phyloP scores from a whole-genome alignment of 2,797 vertebrate species.

The Spondyliosoma cantharus region DNA sequence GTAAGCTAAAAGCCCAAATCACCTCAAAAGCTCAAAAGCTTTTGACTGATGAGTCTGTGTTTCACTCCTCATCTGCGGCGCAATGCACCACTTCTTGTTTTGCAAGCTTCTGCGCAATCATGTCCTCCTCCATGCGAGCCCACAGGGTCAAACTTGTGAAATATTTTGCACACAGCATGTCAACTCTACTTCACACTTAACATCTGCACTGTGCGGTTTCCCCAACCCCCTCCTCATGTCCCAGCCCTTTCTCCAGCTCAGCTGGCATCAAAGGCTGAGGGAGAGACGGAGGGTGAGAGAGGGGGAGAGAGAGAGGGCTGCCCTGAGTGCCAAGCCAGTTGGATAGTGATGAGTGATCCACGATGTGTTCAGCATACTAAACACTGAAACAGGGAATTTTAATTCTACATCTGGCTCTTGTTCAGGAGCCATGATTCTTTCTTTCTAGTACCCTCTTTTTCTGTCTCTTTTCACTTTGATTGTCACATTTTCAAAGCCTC shows the following conservation, averaged over 20 bases:
- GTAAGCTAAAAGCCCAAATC: constrained; percentile 58
- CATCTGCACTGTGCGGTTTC: constrained; percentile 67
- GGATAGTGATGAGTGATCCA: constrained; percentile 78
- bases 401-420: constrained; percentile 72
- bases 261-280: constrained; percentile 74
- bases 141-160: constrained; percentile 49
- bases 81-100: constrained; percentile 49
- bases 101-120: constrained; percentile 29
- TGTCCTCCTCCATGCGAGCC: constrained; percentile 34
- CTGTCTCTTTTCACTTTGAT: constrained; percentile 4
- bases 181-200: constrained; percentile 64
- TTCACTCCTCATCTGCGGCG: constrained; percentile 59
- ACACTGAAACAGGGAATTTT: constrained; percentile 59
- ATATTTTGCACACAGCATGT: constrained; percentile 59
- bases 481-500: constrained; percentile 18
- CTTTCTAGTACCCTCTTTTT: constrained; percentile 9
- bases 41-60: constrained; percentile 64
- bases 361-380: constrained; percentile 76
- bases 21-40: constrained; percentile 57
- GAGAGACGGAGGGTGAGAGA: constrained; percentile 16
- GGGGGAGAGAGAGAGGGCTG: constrained; percentile 38
- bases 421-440: constrained; percentile 56
- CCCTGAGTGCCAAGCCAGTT: constrained; percentile 72
- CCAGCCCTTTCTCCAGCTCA: constrained; percentile 69
- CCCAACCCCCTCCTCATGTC: constrained; percentile 37